Evolutionary conservation across 2,888 invertebrate genomes (phyloP).

Genomic region (Euphydryas editha): DNA sequence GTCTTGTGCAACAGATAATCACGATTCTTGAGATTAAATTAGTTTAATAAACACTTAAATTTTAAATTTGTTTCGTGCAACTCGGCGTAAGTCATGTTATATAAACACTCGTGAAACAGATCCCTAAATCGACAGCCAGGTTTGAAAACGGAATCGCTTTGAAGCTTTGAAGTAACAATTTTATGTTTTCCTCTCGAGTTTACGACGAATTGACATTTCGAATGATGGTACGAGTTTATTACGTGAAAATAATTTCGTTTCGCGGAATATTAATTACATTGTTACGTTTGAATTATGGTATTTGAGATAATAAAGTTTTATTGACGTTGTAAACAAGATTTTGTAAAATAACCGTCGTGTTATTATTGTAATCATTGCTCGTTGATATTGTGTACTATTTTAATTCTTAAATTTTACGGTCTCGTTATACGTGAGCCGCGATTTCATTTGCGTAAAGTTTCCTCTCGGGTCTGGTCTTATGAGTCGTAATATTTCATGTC

Average conservation of each 20-base stretch:
- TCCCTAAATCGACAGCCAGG: not conserved
- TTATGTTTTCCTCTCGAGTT: conserved; percentile 2
- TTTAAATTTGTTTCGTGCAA: too few relatives aligned
- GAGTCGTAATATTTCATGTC: not conserved
- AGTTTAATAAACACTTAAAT: too few relatives aligned
- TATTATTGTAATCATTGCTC: too few relatives aligned
- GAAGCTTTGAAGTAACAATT: conserved; percentile 6
- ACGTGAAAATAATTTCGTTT: conserved; percentile 7
- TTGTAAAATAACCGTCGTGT: not conserved
- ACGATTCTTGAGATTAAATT: too few relatives aligned
- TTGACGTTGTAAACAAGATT: conserved; percentile 4
- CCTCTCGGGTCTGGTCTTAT: too few relatives aligned
- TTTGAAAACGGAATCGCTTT: not conserved
- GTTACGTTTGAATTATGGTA: not conserved
- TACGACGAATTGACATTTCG: not conserved
- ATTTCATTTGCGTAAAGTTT: too few relatives aligned
- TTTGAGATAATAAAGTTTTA: conserved; percentile 8
- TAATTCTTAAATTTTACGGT: too few relatives aligned
- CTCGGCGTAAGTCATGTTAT: not conserved
- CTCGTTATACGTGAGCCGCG: too few relatives aligned
- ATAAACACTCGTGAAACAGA: not conserved
- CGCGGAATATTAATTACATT: conserved; percentile 7
- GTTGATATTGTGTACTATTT: too few relatives aligned
- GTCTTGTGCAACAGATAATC: not conserved
- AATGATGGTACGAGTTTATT: not conserved